Conservation (phyloP, 1,140 invertebrate genomes). For the Anastrepha ludens region DNA sequence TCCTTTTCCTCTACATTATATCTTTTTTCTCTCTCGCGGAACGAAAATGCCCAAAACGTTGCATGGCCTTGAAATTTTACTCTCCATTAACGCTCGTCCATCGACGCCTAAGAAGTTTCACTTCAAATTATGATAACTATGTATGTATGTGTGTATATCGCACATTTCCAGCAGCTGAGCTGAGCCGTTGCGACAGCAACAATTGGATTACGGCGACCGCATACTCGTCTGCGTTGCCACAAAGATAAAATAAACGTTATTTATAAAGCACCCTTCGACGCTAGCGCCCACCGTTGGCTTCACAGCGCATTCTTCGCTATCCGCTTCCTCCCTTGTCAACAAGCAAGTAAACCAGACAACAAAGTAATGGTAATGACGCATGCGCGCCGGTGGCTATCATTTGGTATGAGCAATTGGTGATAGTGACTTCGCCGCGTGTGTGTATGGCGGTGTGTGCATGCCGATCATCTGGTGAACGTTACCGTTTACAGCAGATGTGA, state of each 20-base stretch:
- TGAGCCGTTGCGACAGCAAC: not conserved
- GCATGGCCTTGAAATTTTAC: too few species aligned
- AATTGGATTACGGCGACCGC: constrained; percentile 16
- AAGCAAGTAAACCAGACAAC: not conserved
- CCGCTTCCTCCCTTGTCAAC: not conserved
- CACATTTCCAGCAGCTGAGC: constrained; percentile 6
- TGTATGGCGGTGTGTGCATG: not conserved
- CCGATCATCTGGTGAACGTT: constrained; percentile 40
- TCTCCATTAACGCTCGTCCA: too few species aligned
- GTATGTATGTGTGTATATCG: too few species aligned
- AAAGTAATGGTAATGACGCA: constrained; percentile 30
- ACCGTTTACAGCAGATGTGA: constrained; percentile 31
- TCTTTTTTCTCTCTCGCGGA: too few species aligned
- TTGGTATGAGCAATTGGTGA: not conserved
- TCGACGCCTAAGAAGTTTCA: too few species aligned
- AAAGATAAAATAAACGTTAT: constrained; percentile 30
- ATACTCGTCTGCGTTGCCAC: constrained; percentile 16
- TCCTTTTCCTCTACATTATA: too few species aligned
- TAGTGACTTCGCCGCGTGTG: constrained; percentile 8
- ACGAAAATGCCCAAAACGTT: too few species aligned
- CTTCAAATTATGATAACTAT: not conserved
- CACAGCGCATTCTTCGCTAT: not conserved
- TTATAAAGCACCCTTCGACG: not conserved
- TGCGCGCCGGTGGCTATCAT: constrained; percentile 42
- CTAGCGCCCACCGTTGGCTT: not conserved